Base-by-base conservation (phyloP, 2,888 invertebrate genomes). In the Erebia palarica region DNA sequence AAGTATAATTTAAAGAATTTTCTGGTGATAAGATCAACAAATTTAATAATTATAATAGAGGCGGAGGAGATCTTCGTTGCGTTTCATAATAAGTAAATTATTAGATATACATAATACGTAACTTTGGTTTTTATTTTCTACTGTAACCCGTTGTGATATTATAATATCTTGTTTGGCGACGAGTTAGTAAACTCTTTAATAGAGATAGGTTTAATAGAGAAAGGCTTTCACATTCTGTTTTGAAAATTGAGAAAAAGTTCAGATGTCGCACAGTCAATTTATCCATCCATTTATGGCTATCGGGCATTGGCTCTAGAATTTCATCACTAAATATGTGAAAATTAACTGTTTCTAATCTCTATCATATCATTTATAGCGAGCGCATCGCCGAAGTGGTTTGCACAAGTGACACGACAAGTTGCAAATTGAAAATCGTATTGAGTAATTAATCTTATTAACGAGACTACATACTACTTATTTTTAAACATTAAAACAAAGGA, bases 41-140 rank as follows among this genome's bases (percentile, higher is more conserved):
- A 47, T 47, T 47, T 21, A 18, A 44, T 60, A 16, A 47, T 47
- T 47, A 47, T 44, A 47, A 47, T 7, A 42, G 18, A 9, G 18
- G 11, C 11, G 9, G 61, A 13, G 60, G 44, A 61, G 18, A 61
- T 61, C 18, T 61, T 61, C 44, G 14, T 51, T 51, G n/a, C 1
- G 51, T 51, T 51, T 51, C 51, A 47, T 47, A 11, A 47, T 49
- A 49, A 49, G 7, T 51, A 9, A 36, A 27, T 60, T 13, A 42
- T 60, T 14, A 44, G 10, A 7, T 42, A 42, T 16, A 11, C 16
- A 44, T 61, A 21, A 61, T 13, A 61, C 47, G 44, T 61, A 44
- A 18, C 61, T 61, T 61, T 61, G 47, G 61, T 61, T 61, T 61
- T 47, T 47, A 47, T 61, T 44, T 61, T 16, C 18, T 27, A 13